Conservation (phyloP, 2,797 vertebrate species). For the Balearica regulorum region DNA sequence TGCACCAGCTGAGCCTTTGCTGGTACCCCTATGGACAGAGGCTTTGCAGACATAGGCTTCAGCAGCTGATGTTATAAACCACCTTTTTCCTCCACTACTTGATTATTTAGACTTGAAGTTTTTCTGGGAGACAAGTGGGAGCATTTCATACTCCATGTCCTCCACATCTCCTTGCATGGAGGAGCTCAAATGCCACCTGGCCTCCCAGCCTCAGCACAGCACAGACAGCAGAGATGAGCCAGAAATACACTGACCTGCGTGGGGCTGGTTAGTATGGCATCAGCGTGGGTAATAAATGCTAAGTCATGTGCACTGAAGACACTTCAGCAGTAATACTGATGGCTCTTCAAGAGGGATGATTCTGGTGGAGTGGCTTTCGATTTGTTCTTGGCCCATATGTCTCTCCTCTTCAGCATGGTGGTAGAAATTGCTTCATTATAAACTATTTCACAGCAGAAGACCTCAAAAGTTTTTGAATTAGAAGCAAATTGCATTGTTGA, state of each 20-base stretch:
- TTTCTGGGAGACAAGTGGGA: neutral
- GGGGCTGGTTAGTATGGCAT: neutral
- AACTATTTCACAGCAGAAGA: conserved; percentile 3
- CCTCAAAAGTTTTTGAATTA: neutral
- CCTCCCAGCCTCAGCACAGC: neutral
- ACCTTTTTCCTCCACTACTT: neutral
- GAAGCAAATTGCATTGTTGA: neutral
- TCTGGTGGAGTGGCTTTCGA: neutral
- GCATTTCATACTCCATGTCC: neutral
- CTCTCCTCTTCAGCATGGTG: neutral
- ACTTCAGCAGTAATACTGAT: neutral
- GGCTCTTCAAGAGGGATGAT: neutral
- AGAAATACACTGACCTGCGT: rapidly evolving
- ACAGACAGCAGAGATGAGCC: neutral
- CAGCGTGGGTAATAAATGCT: neutral
- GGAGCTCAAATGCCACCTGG: neutral
- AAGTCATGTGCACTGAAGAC: neutral
- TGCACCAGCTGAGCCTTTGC: neutral
- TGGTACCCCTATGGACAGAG: neutral
- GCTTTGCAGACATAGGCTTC: neutral
- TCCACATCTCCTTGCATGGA: neutral
- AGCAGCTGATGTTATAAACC: neutral
- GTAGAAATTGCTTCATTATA: conserved; percentile 9
- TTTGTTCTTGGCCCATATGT: neutral
- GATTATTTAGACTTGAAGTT: neutral